These are phyloP conservation scores for Himantopus leucocephalus DNA, from an alignment of 2,113 vertebrate genomes.

Conservation along the genomic window DNA sequence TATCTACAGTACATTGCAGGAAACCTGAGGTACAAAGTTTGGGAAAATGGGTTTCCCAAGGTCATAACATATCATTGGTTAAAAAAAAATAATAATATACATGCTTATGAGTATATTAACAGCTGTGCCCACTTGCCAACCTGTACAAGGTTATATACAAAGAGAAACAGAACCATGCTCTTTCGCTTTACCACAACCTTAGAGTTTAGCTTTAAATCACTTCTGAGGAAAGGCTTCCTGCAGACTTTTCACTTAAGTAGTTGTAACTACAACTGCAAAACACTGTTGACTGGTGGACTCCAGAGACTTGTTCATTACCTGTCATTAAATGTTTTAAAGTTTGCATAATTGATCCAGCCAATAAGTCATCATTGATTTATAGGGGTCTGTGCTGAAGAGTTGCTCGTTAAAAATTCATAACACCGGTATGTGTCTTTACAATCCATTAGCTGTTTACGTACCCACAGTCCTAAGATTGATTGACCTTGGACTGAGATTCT, in stretches of 20 bases:
- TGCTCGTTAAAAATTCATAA: slow-evolving; percentile 98
- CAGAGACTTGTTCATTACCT: slow-evolving; percentile 93
- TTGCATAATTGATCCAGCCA: slow-evolving; percentile 99
- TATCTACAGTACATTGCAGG: not conserved
- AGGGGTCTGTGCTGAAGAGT: slow-evolving; percentile 86
- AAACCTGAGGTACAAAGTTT: not conserved
- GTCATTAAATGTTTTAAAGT: slow-evolving; percentile 99
- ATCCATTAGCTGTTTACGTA: slow-evolving; percentile 97
- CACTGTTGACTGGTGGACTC: slow-evolving; percentile 74
- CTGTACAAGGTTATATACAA: not conserved
- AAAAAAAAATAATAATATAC: not conserved
- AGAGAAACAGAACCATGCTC: slow-evolving; percentile 5
- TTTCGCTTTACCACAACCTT: slow-evolving; percentile 32
- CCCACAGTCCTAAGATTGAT: slow-evolving; percentile 91
- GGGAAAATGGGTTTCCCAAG: not conserved
- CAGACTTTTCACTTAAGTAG: slow-evolving; percentile 69
- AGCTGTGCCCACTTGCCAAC: not conserved
- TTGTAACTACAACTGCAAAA: slow-evolving; percentile 73
- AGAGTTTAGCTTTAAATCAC: slow-evolving; percentile 64
- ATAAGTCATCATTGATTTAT: slow-evolving; percentile 99
- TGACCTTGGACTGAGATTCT: slow-evolving; percentile 93
- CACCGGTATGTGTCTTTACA: slow-evolving; percentile 89
- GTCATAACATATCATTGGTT: not conserved
- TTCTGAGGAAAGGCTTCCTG: slow-evolving; percentile 55
- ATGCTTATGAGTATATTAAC: not conserved